Base-by-base conservation (phyloP, 2,797 vertebrate species). In the Aplochiton taeniatus region DNA sequence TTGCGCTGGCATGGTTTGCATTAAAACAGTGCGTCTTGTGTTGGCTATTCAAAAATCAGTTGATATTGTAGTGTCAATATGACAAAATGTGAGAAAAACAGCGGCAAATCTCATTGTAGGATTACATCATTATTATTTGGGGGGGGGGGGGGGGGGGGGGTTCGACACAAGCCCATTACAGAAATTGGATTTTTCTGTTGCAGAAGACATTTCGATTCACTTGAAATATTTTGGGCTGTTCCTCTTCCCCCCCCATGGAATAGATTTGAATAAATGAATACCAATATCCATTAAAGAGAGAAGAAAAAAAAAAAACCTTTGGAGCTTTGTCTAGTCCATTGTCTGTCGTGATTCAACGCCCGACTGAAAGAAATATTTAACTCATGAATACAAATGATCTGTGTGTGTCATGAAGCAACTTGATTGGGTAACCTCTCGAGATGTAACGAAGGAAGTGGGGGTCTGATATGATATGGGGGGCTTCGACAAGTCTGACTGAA, bases 191-290 rank as follows among this genome's bases (percentile, higher is more conserved):
- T 76, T 82, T 83, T 58, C 60, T 52, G 76, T 75, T 11, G 61
- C 74, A 60, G 69, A 49, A 82, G 65, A 87, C 45, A 84, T 85
- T 84, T 68, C 84, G 78, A 90, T 88, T 76, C 83, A 88, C 81
- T 85, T 82, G 73, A 88, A 80, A 83, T 82, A 85, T 73, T 78
- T 79, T 70, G 68, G 73, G 73, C 74, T 78, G 82, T 75, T 62
- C 67, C 46, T 41, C 72, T 69, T 31, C 17, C 72, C 76, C 64
- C 57, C 77, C 46, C 56, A 62, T 41, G 57, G 86, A 87, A 87
- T 84, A 88, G 75, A 87, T 89, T 87, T 88, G 74, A 89, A 89
- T 87, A 86, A 82, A 87, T 88, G 78, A 89, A 89, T 88, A 75
- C 57, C 87, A 89, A 89, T 85, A 75, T 76, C 70, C 67, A 75